A percentile compares a stretch with the other conserved stretches of the same genome.
phyloP scores from a whole-genome alignment of 1,140 invertebrate genomes.

The Mactra quadrangularis region DNA sequence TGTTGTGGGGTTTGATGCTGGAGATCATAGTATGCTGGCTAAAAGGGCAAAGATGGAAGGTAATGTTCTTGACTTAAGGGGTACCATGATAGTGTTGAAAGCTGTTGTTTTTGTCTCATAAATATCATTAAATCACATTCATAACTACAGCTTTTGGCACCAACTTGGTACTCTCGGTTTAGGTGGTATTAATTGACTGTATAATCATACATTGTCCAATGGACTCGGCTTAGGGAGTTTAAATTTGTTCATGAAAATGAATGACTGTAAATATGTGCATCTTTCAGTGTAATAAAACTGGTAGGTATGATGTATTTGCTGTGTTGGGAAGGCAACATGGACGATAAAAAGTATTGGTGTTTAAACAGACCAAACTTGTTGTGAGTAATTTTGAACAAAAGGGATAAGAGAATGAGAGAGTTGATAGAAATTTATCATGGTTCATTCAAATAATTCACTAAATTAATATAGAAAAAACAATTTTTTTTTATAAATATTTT shows the following conservation, averaged over 20 bases:
- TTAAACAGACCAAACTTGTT: not conserved
- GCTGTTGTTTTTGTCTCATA: not conserved
- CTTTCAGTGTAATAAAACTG: not conserved
- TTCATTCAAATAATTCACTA: no score
- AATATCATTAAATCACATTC: not conserved
- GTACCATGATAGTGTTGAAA: conserved; percentile 25
- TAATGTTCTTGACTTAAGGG: conserved; percentile 8
- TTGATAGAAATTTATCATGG: not conserved
- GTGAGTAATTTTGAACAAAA: not conserved
- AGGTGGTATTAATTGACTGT: no score
- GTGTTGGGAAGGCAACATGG: not conserved
- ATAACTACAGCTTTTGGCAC: conserved; percentile 20
- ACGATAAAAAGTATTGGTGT: not conserved
- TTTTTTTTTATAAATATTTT: no score
- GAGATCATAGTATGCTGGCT: not conserved
- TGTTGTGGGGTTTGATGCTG: conserved; percentile 6
- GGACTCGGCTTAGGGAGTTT: not conserved
- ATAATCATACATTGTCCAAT: not conserved
- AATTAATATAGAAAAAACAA: no score
- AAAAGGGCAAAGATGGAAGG: conserved; percentile 24
- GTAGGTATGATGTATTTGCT: not conserved
- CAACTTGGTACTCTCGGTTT: not conserved
- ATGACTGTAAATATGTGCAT: not conserved
- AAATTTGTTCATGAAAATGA: not conserved
- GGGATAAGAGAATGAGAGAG: not conserved